Evolutionary conservation across 2,888 invertebrate species (phyloP).

Genomic region (Arrhopalites spinosus): DNA sequence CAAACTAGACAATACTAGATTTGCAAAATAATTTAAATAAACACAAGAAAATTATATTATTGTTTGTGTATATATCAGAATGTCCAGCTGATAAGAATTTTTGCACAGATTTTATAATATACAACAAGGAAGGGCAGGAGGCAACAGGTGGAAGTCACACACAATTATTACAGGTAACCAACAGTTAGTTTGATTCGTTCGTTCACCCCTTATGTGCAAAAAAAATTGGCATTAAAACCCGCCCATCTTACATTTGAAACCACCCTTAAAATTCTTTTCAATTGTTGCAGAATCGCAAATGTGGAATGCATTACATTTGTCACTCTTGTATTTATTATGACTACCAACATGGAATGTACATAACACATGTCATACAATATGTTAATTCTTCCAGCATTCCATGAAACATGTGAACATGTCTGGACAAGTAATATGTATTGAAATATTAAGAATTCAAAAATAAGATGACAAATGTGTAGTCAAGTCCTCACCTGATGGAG

Average conservation of each 20-base stretch:
- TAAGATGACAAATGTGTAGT: neutral
- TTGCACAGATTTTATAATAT: neutral
- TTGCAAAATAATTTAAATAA: neutral
- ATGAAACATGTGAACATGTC: neutral
- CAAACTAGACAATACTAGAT: neutral
- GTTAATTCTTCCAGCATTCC: too few relatives aligned
- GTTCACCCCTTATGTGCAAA: constrained; percentile 28
- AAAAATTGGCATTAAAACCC: constrained; percentile 39
- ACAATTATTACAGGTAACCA: neutral
- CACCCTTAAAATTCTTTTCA: constrained; percentile 23
- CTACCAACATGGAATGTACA: neutral
- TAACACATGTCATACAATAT: neutral
- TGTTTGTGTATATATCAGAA: neutral
- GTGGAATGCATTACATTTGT: neutral
- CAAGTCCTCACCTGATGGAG: constrained; percentile 23
- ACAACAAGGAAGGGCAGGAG: constrained; percentile 1
- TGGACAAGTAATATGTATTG: neutral
- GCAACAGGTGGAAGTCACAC: constrained; percentile 30
- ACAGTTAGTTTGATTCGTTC: constrained; percentile 14
- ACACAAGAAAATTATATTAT: neutral
- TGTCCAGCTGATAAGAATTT: neutral
- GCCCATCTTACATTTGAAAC: constrained; percentile 13
- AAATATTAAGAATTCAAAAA: neutral
- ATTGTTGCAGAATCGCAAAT: constrained; percentile 4
- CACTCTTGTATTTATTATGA: neutral